Conservation (phyloP, 2,888 invertebrate species). For the Thera britannica region DNA sequence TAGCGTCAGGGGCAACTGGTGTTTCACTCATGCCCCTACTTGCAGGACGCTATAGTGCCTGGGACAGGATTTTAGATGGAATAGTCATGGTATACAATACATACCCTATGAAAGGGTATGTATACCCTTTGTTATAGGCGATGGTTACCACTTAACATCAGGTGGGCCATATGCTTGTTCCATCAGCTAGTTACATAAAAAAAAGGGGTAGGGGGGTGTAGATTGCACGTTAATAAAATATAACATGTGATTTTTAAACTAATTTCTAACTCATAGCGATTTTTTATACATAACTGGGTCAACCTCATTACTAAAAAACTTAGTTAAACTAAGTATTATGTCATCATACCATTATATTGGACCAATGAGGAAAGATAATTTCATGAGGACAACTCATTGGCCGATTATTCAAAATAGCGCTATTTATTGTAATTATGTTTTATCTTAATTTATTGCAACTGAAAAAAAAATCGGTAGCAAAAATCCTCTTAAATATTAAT, state of each 20-base stretch:
- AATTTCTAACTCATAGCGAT: neutral
- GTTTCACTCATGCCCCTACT: no score
- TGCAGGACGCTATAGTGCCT: no score
- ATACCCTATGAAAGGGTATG: no score
- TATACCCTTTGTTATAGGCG: no score
- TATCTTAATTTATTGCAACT: neutral
- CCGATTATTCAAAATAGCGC: conserved; percentile 11
- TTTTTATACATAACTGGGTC: neutral
- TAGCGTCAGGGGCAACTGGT: no score
- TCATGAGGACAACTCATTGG: conserved; percentile 3
- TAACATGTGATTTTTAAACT: neutral
- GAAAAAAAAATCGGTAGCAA: conserved; percentile 7
- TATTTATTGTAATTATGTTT: neutral
- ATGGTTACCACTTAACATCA: no score
- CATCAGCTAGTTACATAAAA: no score
- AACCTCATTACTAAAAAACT: neutral
- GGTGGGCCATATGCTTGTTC: no score
- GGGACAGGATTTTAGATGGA: no score
- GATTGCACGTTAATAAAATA: neutral
- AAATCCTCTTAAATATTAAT: conserved; percentile 8
- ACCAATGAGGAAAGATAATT: neutral
- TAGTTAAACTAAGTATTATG: conserved; percentile 5
- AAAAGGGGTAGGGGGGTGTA: no score
- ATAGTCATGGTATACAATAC: no score
- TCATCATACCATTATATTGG: neutral